Percentiles rank a stretch among this genome's conserved stretches.
Evolutionary conservation across 2,797 vertebrate species (phyloP).

Genomic region (Mormyrops attenuatus): DNA sequence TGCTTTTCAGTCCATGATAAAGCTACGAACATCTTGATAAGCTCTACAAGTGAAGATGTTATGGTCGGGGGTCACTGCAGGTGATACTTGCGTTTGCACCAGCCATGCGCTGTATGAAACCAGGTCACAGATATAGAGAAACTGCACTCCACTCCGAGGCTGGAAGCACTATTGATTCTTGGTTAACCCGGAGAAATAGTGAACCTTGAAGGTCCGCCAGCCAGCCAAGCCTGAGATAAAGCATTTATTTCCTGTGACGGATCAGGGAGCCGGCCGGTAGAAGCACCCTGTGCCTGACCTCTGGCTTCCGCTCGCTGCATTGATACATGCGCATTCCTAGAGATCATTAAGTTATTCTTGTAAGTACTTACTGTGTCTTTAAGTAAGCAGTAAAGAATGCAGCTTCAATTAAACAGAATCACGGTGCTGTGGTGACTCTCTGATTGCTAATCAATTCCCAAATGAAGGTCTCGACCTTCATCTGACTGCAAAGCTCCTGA

Average conservation of each 20-base stretch:
- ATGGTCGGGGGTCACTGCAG: not conserved
- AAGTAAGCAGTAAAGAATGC: not conserved
- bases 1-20: not conserved
- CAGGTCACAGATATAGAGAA: not conserved
- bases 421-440: not conserved
- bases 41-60: not conserved
- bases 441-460: constrained; percentile 5
- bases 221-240: constrained; percentile 47
- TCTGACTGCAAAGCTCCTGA: not conserved
- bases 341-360: constrained; percentile 23
- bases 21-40: not conserved
- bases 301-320: not conserved
- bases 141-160: constrained; percentile 43
- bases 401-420: constrained; percentile 5
- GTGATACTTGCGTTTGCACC: not conserved
- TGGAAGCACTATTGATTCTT: constrained; percentile 75
- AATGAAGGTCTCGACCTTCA: constrained; percentile 1
- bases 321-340: not conserved
- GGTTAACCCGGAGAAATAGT: constrained; percentile 62
- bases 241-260: constrained; percentile 61
- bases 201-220: constrained; percentile 30
- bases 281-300: not conserved
- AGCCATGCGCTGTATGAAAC: not conserved
- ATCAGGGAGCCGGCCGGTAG: constrained; percentile 20
- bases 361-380: constrained; percentile 18